Conservation (phyloP, 2,113 vertebrate species). For the Reinhardtius hippoglossoides region DNA sequence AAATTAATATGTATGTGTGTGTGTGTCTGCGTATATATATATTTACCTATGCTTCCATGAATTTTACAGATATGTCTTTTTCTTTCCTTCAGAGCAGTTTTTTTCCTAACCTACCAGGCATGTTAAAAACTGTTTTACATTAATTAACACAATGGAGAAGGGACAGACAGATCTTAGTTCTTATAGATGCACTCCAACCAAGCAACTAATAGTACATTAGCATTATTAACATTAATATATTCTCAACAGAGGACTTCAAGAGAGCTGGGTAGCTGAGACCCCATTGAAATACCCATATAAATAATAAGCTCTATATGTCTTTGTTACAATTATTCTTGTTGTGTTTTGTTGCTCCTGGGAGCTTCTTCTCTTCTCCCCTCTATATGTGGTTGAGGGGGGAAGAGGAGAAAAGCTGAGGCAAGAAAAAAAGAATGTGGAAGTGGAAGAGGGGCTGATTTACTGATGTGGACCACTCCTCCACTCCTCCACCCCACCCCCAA, state of each 20-base stretch:
- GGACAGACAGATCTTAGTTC: no score
- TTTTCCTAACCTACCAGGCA: no score
- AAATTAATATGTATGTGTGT: neutral
- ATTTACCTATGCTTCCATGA: no score
- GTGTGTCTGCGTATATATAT: neutral
- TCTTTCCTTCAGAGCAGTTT: no score
- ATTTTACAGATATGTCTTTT: no score
- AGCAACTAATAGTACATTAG: no score
- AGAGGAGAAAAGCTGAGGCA: slow-evolving; percentile 8
- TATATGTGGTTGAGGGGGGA: slow-evolving; percentile 6
- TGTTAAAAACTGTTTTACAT: no score
- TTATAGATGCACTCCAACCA: no score
- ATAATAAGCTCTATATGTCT: neutral
- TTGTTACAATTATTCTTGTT: neutral
- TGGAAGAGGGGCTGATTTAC: slow-evolving; percentile 46
- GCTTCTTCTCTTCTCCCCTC: neutral
- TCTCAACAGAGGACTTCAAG: no score
- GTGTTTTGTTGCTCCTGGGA: neutral
- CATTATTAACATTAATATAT: no score
- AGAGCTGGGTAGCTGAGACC: no score
- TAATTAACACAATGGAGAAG: no score
- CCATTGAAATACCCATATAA: neutral
- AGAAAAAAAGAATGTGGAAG: slow-evolving; percentile 29
- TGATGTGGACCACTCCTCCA: slow-evolving; percentile 19
- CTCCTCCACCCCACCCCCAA: slow-evolving; percentile 4